Conservation (phyloP, 2,113 vertebrate species). For the Sinocyclocheilus maitianheensis region DNA sequence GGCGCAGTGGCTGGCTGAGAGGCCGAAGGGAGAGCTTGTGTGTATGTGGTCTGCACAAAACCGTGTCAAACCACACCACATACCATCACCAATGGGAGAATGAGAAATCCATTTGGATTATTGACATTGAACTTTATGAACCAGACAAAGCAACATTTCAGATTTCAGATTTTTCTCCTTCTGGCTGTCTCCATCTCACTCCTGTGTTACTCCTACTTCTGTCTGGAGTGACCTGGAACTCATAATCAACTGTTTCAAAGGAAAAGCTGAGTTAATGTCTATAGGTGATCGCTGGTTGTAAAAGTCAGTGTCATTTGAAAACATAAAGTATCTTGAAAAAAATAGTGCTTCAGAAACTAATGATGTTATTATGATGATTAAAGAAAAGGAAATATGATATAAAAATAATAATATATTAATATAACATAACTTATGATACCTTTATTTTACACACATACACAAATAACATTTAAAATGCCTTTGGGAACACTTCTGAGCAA, state of each 20-base stretch:
- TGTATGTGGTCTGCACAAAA: conserved; percentile 45
- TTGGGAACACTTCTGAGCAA: background rate
- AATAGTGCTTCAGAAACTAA: background rate
- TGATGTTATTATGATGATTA: background rate
- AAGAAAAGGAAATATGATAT: background rate
- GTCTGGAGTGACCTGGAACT: background rate
- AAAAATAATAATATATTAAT: no score
- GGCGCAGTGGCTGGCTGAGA: conserved; percentile 32
- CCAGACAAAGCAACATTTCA: conserved; percentile 52
- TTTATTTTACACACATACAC: no score
- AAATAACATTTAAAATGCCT: background rate
- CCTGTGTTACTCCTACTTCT: conserved; percentile 44
- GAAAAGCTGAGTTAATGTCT: conserved; percentile 17
- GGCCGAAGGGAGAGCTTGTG: conserved; percentile 14
- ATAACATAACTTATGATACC: no score
- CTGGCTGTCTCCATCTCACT: conserved; percentile 43
- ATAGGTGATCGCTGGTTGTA: background rate
- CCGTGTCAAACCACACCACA: conserved; percentile 55
- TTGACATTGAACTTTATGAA: conserved; percentile 58
- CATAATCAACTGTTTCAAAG: conserved; percentile 20
- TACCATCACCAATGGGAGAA: conserved; percentile 53
- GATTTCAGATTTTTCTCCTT: conserved; percentile 46
- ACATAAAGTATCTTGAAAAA: background rate
- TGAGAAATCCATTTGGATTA: conserved; percentile 54
- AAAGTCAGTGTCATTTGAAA: background rate